These are phyloP conservation scores for Agapornis roseicollis DNA, from an alignment of 2,113 vertebrate species.

Conservation along the genomic window DNA sequence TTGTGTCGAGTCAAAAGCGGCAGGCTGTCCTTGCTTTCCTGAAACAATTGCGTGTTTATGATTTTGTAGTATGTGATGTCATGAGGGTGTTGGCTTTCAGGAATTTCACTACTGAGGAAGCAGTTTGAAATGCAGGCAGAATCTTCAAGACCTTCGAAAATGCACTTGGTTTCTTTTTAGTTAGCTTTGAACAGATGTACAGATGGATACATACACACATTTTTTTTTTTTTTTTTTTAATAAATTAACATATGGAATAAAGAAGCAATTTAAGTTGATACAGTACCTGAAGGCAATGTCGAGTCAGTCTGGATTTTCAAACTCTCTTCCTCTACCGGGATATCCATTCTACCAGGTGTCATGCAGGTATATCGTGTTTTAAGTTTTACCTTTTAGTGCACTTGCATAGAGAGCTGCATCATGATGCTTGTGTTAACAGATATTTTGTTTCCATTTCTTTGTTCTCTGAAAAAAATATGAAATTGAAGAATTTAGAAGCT, in stretches of 20 bases:
- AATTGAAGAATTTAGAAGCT: background rate
- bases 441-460: background rate
- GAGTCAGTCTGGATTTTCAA: constrained; percentile 79
- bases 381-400: constrained; percentile 41
- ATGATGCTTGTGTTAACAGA: background rate
- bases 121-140: constrained; percentile 64
- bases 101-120: constrained; percentile 58
- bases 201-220: background rate
- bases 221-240: no score
- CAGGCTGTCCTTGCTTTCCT: constrained; percentile 26
- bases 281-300: constrained; percentile 74
- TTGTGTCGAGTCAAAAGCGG: background rate
- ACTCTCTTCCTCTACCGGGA: constrained; percentile 73
- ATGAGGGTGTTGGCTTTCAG: constrained; percentile 75
- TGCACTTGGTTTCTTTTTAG: constrained; percentile 28
- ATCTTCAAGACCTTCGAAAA: constrained; percentile 49
- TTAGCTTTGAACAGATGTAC: background rate
- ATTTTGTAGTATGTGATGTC: constrained; percentile 68
- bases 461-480: background rate
- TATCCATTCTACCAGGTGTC: constrained; percentile 78
- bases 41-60: constrained; percentile 19
- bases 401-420: background rate
- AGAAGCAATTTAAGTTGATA: constrained; percentile 31
- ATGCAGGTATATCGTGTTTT: constrained; percentile 82
- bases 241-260: constrained; percentile 37